Percentiles rank a stretch among this genome's conserved stretches.
phyloP scores from a whole-genome alignment of 2,113 vertebrate genomes.

The Melanerpes aurifrons region DNA sequence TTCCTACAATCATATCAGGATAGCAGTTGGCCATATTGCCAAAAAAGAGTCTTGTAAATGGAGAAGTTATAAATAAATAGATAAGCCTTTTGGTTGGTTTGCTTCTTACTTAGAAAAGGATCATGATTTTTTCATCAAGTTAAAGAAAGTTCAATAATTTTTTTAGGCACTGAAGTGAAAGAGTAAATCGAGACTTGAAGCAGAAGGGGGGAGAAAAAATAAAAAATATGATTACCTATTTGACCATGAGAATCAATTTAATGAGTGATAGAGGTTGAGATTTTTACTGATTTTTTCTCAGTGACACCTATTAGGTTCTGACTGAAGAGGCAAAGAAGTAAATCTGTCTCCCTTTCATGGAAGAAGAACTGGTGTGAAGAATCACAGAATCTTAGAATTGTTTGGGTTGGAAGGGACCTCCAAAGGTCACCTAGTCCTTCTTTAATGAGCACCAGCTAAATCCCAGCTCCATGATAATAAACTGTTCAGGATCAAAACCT shows the following conservation, averaged over 20 bases:
- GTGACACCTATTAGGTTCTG: background rate
- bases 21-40: conserved; percentile 48
- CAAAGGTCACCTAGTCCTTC: too few species aligned
- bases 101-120: conserved; percentile 35
- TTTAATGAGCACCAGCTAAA: background rate
- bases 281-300: background rate
- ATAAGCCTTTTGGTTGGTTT: conserved; percentile 58
- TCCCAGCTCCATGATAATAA: rapidly evolving
- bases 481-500: background rate
- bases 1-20: conserved; percentile 46
- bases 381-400: too few species aligned
- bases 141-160: conserved; percentile 40
- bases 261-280: background rate
- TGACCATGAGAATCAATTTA: background rate
- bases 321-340: background rate
- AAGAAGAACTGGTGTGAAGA: background rate
- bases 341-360: background rate
- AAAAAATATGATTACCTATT: background rate
- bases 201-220: background rate
- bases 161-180: conserved; percentile 28
- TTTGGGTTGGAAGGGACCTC: too few species aligned
- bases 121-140: conserved; percentile 66
- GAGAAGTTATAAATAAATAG: conserved; percentile 70
- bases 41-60: conserved; percentile 40
- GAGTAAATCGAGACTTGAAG: conserved; percentile 33